Percentiles rank a stretch among this genome's conserved stretches.
Evolutionary conservation across 2,113 vertebrate genomes (phyloP).

Genomic region (Casuarius casuarius): DNA sequence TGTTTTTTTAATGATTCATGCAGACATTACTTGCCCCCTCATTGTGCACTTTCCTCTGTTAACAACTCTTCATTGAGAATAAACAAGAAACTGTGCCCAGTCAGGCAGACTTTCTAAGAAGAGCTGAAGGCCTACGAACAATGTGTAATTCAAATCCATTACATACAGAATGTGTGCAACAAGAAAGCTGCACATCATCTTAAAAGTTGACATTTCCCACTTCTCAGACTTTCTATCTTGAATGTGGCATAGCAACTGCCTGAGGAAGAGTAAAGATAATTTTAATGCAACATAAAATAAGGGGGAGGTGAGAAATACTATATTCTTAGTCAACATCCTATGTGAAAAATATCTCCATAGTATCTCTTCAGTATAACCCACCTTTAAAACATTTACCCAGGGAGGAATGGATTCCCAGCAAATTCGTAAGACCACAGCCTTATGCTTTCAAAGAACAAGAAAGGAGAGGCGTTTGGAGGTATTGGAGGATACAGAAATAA

Average conservation of each 20-base stretch:
- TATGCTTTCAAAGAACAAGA: conserved; percentile 46
- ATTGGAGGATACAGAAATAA: conserved; percentile 18
- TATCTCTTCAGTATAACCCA: conserved; percentile 45
- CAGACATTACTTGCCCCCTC: background rate
- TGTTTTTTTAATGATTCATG: conserved; percentile 25
- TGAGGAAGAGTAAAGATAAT: conserved; percentile 63
- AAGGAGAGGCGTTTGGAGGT: conserved; percentile 17
- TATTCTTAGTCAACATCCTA: conserved; percentile 55
- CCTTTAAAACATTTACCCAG: conserved; percentile 55
- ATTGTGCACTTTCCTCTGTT: conserved; percentile 38
- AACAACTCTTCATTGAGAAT: conserved; percentile 51
- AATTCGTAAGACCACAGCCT: background rate
- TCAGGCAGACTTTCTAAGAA: conserved; percentile 32
- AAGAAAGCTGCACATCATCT: conserved; percentile 54
- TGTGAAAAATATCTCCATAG: background rate
- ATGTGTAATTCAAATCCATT: conserved; percentile 37
- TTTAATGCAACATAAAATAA: conserved; percentile 59
- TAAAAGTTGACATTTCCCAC: conserved; percentile 55
- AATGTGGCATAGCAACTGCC: conserved; percentile 49
- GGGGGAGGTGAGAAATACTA: conserved; percentile 67
- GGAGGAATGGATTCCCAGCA: background rate
- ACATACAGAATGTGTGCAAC: conserved; percentile 34
- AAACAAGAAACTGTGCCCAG: conserved; percentile 45
- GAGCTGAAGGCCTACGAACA: background rate
- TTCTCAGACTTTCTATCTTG: conserved; percentile 30